Conservation (phyloP, 2,888 invertebrate genomes). For the Synergus umbraculus region DNA sequence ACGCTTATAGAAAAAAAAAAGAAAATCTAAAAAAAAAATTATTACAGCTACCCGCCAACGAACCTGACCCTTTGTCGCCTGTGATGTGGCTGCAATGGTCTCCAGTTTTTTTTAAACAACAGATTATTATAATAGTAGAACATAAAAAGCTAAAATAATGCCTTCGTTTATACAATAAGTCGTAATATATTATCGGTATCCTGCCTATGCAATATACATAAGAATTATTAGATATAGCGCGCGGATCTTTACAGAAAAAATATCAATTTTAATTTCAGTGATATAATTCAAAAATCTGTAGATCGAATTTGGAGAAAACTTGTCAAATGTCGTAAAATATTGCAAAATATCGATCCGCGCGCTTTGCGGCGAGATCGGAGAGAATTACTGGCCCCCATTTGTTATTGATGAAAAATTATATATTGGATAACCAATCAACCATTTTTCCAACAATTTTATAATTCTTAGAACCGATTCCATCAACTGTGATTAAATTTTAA, state of each 20-base stretch:
- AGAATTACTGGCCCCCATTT: slow-evolving; percentile 77
- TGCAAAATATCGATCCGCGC: slow-evolving; percentile 55
- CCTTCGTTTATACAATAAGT: slow-evolving; percentile 74
- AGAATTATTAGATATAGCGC: slow-evolving; percentile 74
- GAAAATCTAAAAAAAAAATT: slow-evolving; percentile 48
- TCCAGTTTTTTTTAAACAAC: slow-evolving; percentile 49
- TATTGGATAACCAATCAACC: slow-evolving; percentile 45
- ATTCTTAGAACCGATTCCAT: no score
- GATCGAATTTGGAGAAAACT: neutral
- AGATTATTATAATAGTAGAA: slow-evolving; percentile 53
- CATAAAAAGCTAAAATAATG: slow-evolving; percentile 70
- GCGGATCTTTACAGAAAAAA: slow-evolving; percentile 56
- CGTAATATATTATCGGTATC: slow-evolving; percentile 71
- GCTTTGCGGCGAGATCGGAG: slow-evolving; percentile 75
- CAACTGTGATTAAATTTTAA: no score
- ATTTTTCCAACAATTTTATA: slow-evolving; percentile 41
- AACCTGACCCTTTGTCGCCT: slow-evolving; percentile 48
- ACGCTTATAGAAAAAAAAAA: slow-evolving; percentile 61
- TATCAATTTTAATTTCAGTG: neutral
- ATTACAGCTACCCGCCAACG: slow-evolving; percentile 63
- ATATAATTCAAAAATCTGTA: neutral
- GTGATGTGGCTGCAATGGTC: slow-evolving; percentile 48
- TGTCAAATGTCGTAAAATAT: neutral
- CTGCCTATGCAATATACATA: slow-evolving; percentile 67
- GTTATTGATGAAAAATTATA: slow-evolving; percentile 61